Conservation (phyloP, 2,113 vertebrate genomes). For the Zapus hudsonius region DNA sequence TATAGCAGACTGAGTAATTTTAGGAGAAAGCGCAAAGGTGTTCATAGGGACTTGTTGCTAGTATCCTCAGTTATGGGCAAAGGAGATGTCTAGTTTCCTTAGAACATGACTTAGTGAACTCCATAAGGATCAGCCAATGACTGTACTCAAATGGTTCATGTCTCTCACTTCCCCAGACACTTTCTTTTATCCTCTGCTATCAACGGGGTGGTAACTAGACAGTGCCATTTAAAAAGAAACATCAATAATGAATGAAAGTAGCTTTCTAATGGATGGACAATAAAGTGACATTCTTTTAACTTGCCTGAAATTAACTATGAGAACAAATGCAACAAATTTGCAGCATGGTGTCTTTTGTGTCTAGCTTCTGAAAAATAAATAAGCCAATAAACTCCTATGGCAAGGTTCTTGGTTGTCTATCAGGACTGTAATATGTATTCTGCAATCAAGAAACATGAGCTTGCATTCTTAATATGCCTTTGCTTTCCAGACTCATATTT, state of each 20-base stretch:
- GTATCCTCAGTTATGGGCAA: not conserved
- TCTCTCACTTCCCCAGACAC: constrained; percentile 52
- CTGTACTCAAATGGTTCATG: not conserved
- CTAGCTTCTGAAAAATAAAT: constrained; percentile 71
- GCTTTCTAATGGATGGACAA: constrained; percentile 59
- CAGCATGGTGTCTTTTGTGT: constrained; percentile 63
- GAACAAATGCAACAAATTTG: constrained; percentile 67
- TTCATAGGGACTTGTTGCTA: not conserved
- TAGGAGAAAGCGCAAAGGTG: not conserved
- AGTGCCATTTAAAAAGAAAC: constrained; percentile 33
- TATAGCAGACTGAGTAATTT: not conserved
- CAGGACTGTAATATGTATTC: constrained; percentile 15
- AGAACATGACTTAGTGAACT: constrained; percentile 11
- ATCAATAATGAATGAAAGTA: constrained; percentile 63
- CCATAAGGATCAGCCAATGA: not conserved
- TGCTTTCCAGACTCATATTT: constrained; percentile 53
- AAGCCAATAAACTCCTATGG: constrained; percentile 36
- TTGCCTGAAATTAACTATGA: constrained; percentile 51
- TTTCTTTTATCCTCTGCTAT: constrained; percentile 53
- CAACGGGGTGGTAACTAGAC: constrained; percentile 6
- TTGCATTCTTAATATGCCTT: constrained; percentile 47
- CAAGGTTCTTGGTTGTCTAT: not conserved
- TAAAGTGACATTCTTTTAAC: constrained; percentile 11
- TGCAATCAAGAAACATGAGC: constrained; percentile 4
- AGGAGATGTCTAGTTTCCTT: not conserved